These are phyloP conservation scores for Orientallactaga bullata DNA, from an alignment of 2,113 vertebrate genomes.

Conservation along the genomic window DNA sequence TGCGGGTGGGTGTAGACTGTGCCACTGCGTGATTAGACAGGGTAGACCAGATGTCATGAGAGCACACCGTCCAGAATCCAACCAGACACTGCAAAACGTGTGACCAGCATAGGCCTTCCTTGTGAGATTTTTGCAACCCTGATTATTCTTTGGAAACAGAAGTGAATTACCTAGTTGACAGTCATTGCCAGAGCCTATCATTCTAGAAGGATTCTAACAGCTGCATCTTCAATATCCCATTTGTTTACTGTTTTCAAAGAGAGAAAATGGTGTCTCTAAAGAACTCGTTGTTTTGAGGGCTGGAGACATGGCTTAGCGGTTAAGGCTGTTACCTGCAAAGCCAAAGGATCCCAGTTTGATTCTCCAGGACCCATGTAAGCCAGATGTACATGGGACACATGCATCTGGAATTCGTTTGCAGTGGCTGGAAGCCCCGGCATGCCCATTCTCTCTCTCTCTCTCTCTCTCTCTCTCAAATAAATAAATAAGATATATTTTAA, in stretches of 20 bases:
- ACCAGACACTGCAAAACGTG: background rate
- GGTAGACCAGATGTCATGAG: background rate
- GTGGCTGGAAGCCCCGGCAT: too few relatives aligned
- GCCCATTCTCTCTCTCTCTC: too few relatives aligned
- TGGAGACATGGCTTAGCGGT: too few relatives aligned
- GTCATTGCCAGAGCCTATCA: background rate
- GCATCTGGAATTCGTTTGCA: too few relatives aligned
- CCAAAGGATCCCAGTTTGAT: too few relatives aligned
- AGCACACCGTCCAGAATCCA: background rate
- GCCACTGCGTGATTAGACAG: background rate
- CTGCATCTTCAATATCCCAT: background rate
- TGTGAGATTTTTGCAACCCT: background rate
- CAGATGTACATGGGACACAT: too few relatives aligned
- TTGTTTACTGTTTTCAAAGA: conserved; percentile 22
- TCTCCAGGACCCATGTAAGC: too few relatives aligned
- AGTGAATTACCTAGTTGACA: background rate
- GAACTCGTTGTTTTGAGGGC: too few relatives aligned
- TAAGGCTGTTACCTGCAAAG: too few relatives aligned
- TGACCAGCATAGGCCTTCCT: background rate
- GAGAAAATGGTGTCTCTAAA: background rate
- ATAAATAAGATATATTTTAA: too few relatives aligned
- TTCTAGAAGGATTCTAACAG: background rate
- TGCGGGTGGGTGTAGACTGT: background rate
- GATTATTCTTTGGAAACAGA: background rate
- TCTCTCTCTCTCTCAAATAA: too few relatives aligned